Percentiles rank a stretch among this genome's conserved stretches.
These are phyloP conservation scores for Listronotus bonariensis DNA, from an alignment of 1,140 invertebrate species.

Conservation along the genomic window DNA sequence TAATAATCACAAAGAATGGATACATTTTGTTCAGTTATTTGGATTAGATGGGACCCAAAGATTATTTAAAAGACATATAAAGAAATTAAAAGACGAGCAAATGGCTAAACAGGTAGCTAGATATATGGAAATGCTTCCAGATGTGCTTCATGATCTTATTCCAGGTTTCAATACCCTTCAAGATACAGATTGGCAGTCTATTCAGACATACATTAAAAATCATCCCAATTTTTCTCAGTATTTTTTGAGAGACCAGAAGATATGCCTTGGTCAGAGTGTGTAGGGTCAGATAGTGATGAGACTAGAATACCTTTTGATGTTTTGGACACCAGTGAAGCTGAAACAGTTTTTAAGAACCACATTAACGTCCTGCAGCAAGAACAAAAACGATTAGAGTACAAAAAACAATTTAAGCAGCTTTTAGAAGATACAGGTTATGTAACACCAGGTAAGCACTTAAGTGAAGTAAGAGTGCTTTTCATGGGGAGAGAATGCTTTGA, in stretches of 20 bases:
- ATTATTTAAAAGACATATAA: conserved; percentile 81
- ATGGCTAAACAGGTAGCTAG: conserved; percentile 78
- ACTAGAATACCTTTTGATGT: conserved; percentile 89
- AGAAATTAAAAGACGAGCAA: conserved; percentile 85
- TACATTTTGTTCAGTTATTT: conserved; percentile 90
- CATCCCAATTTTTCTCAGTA: conserved; percentile 90
- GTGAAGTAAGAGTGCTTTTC: conserved; percentile 91
- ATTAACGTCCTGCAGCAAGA: conserved; percentile 89
- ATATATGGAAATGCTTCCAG: conserved; percentile 80
- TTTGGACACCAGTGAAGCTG: conserved; percentile 86
- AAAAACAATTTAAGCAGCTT: conserved; percentile 91
- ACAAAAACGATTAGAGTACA: conserved; percentile 88
- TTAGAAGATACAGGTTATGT: conserved; percentile 94
- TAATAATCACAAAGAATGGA: conserved; percentile 84
- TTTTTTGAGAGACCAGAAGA: conserved; percentile 84
- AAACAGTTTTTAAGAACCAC: conserved; percentile 89
- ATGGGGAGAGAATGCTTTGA: conserved; percentile 96
- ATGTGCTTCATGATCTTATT: conserved; percentile 80
- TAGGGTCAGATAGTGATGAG: conserved; percentile 68
- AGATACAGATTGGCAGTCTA: conserved; percentile 85
- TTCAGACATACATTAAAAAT: conserved; percentile 79
- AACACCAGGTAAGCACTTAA: conserved; percentile 88
- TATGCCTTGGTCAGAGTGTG: conserved; percentile 78
- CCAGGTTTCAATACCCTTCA: conserved; percentile 77
- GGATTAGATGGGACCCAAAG: conserved; percentile 81